Evolutionary conservation across 2,888 invertebrate genomes (phyloP).

Genomic region (Amblyjoppa proteus): DNA sequence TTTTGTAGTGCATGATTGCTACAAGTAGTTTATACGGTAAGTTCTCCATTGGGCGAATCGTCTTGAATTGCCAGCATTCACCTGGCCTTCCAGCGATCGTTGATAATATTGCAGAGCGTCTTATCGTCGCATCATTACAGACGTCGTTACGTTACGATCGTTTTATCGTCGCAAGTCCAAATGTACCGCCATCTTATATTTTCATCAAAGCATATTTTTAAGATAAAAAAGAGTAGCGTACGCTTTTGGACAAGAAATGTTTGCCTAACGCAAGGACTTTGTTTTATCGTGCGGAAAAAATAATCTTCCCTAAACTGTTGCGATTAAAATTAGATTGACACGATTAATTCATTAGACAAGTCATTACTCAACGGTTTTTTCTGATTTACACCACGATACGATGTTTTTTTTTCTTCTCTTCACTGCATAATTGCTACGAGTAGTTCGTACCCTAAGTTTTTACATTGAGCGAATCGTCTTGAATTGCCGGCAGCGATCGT

Average conservation of each 20-base stretch:
- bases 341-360: neutral
- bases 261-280: too few relatives aligned
- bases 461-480: slow-evolving; percentile 9
- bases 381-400: neutral
- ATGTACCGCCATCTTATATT: too few relatives aligned
- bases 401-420: slow-evolving; percentile 13
- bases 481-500: neutral
- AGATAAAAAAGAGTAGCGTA: too few relatives aligned
- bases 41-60: slow-evolving; percentile 11
- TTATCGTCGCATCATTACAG: neutral
- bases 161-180: too few relatives aligned
- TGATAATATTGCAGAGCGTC: neutral
- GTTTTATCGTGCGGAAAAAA: too few relatives aligned
- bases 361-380: slow-evolving; percentile 8
- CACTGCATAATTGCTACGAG: neutral
- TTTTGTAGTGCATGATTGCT: neutral
- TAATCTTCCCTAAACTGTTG: too few relatives aligned
- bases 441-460: neutral
- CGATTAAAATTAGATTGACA: neutral
- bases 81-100: neutral
- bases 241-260: too few relatives aligned
- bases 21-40: neutral
- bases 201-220: too few relatives aligned
- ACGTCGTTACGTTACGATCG: neutral
- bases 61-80: neutral